Percentiles rank a stretch among this genome's conserved stretches.
These are phyloP conservation scores for Junco hyemalis DNA, from an alignment of 2,113 vertebrate species.

Conservation along the genomic window DNA sequence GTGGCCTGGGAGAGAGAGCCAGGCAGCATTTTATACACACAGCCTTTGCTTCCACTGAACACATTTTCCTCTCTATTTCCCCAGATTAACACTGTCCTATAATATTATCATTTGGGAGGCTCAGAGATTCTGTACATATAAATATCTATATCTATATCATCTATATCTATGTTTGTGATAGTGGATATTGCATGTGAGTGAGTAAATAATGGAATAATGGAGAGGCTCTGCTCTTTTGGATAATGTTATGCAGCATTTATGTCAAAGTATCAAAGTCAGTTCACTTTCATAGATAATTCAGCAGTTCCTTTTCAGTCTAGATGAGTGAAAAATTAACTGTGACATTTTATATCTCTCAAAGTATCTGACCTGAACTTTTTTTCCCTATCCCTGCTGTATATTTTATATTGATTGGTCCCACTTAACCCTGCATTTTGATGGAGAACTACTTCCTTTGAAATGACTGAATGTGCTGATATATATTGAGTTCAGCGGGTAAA, in stretches of 20 bases:
- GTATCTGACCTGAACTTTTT: slow-evolving; percentile 20
- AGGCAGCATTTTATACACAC: background rate
- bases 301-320: background rate
- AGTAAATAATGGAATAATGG: slow-evolving; percentile 23
- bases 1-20: background rate
- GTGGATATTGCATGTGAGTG: background rate
- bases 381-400: background rate
- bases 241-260: slow-evolving; percentile 12
- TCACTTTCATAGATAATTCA: slow-evolving; percentile 59
- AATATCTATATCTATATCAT: background rate
- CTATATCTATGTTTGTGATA: background rate
- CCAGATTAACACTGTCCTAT: background rate
- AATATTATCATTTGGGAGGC: background rate
- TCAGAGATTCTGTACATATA: background rate
- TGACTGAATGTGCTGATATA: background rate
- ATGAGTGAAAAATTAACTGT: slow-evolving; percentile 49
- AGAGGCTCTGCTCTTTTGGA: background rate
- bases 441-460: background rate
- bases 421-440: slow-evolving; percentile 28
- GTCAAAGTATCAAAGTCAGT: slow-evolving; percentile 38
- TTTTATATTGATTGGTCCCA: slow-evolving; percentile 39
- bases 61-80: background rate
- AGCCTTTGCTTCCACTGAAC: background rate
- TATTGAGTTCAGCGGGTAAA: background rate
- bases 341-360: slow-evolving; percentile 35